Evolutionary conservation across 2,797 vertebrate genomes (phyloP).

Genomic region (Pitangus sulphuratus): DNA sequence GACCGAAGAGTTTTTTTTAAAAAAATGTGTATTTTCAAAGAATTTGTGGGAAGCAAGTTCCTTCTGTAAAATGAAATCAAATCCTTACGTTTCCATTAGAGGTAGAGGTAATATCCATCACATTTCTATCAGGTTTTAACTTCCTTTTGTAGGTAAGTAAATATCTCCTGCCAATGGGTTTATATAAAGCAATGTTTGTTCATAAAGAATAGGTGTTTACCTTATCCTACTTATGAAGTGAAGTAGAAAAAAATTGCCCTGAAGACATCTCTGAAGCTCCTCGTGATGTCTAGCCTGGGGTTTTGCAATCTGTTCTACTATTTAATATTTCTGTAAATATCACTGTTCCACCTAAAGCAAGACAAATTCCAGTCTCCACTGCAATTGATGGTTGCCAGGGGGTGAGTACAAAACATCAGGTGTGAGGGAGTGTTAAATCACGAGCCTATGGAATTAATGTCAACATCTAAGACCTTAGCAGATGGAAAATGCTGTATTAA

Average conservation of each 20-base stretch:
- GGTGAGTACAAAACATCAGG: slow-evolving; percentile 54
- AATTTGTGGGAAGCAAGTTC: not conserved
- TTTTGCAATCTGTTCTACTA: slow-evolving; percentile 72
- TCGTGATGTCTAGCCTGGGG: slow-evolving; percentile 63
- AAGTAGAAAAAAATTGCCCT: slow-evolving; percentile 68
- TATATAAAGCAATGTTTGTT: slow-evolving; percentile 60
- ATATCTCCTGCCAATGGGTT: slow-evolving; percentile 30
- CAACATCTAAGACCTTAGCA: slow-evolving; percentile 26
- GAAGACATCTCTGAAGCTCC: slow-evolving; percentile 68
- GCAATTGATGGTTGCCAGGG: slow-evolving; percentile 51
- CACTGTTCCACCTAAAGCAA: slow-evolving; percentile 74
- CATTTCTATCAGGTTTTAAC: slow-evolving; percentile 3
- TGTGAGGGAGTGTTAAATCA: slow-evolving; percentile 56
- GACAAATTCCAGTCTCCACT: slow-evolving; percentile 64
- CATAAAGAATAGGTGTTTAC: slow-evolving; percentile 68
- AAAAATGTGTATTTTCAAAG: not conserved
- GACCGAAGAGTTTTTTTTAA: not conserved
- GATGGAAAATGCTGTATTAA: slow-evolving; percentile 54
- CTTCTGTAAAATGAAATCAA: not conserved
- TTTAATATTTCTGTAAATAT: slow-evolving; percentile 76
- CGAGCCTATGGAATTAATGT: slow-evolving; percentile 49
- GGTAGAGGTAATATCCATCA: not conserved
- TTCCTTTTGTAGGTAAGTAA: slow-evolving; percentile 45
- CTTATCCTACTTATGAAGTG: slow-evolving; percentile 72
- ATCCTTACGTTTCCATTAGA: not conserved